Evolutionary conservation across 2,888 invertebrate species (phyloP).

Genomic region (Choreutis nemorana): DNA sequence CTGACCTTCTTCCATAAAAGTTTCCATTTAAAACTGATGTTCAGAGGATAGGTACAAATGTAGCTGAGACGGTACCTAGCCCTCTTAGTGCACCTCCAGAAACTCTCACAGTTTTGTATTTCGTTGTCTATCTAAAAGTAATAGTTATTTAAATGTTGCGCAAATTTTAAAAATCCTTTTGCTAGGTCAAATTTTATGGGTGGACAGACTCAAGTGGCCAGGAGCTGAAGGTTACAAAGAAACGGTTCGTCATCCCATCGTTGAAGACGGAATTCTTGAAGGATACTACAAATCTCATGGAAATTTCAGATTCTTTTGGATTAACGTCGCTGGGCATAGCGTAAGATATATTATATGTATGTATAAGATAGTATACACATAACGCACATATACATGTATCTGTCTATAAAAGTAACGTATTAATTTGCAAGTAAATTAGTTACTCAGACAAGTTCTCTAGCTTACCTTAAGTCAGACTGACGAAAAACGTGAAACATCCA

Average conservation of each 20-base stretch:
- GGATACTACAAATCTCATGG: conserved; percentile 75
- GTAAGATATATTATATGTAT: conserved; percentile 41
- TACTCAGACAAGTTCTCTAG: too few relatives aligned
- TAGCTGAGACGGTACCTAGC: too few relatives aligned
- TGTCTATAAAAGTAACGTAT: not conserved
- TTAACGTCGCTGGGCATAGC: conserved; percentile 82
- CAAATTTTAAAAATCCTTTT: conserved; percentile 6
- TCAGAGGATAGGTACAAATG: too few relatives aligned
- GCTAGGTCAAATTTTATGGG: conserved; percentile 78
- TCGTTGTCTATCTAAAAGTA: too few relatives aligned
- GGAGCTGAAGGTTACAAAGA: conserved; percentile 65
- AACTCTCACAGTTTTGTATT: too few relatives aligned
- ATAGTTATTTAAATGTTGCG: conserved; percentile 1
- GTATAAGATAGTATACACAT: not conserved
- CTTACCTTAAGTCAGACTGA: too few relatives aligned
- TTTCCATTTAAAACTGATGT: too few relatives aligned
- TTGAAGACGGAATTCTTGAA: conserved; percentile 69
- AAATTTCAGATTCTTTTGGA: conserved; percentile 80
- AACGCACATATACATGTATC: not conserved
- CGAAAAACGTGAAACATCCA: too few relatives aligned
- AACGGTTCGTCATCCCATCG: conserved; percentile 63
- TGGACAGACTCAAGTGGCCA: conserved; percentile 73
- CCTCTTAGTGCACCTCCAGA: too few relatives aligned
- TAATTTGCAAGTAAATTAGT: not conserved
- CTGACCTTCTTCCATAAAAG: too few relatives aligned